Evolutionary conservation across 1,140 invertebrate species (phyloP).

Genomic region (Lordiphosa clarofinis): DNA sequence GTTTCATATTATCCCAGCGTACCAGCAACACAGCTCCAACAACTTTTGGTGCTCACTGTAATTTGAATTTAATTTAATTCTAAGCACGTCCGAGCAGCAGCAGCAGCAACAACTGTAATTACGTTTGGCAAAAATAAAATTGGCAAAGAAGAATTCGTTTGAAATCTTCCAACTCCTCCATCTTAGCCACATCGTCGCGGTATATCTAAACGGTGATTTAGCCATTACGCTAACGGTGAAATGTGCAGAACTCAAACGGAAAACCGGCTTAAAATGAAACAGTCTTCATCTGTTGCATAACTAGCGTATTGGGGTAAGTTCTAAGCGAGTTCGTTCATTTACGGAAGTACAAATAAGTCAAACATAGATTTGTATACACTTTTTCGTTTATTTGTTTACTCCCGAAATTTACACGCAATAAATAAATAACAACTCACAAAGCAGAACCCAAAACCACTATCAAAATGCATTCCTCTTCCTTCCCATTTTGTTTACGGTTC

Average conservation of each 20-base stretch:
- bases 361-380: conserved; percentile 12
- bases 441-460: conserved; percentile 8
- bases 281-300: conserved; percentile 30
- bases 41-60: conserved; percentile 34
- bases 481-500: conserved; percentile 39
- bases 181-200: conserved; percentile 25
- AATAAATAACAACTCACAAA: conserved; percentile 42
- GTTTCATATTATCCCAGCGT: conserved; percentile 17
- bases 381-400: conserved; percentile 47
- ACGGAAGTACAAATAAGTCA: conserved; percentile 57
- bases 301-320: conserved; percentile 18
- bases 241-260: conserved; percentile 57
- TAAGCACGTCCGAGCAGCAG: conserved; percentile 52
- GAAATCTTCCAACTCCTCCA: conserved; percentile 26
- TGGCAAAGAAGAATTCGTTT: conserved; percentile 37
- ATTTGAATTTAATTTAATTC: conserved; percentile 70
- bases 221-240: conserved; percentile 75
- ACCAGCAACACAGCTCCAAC: background rate
- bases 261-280: conserved; percentile 10
- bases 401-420: conserved; percentile 63
- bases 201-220: conserved; percentile 71
- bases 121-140: conserved; percentile 44
- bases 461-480: conserved; percentile 27
- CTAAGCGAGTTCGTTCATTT: conserved; percentile 24
- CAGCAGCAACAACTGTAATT: conserved; percentile 57